These are phyloP conservation scores for Monarcha castaneiventris DNA, from an alignment of 2,113 vertebrate species.

Conservation along the genomic window DNA sequence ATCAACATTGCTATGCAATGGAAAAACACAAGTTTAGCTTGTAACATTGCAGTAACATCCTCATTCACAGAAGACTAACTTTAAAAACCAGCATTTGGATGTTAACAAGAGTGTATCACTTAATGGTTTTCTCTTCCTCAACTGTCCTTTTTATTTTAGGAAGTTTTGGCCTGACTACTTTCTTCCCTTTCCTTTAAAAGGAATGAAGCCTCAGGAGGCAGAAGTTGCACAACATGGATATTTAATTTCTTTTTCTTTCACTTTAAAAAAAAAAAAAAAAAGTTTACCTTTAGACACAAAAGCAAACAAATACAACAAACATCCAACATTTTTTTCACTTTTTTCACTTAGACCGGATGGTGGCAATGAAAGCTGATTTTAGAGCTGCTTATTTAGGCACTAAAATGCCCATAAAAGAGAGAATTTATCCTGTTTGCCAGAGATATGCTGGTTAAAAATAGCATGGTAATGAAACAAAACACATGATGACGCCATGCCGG, in stretches of 20 bases:
- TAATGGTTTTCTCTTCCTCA: background rate
- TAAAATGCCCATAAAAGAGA: background rate
- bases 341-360: background rate
- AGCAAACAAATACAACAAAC: background rate
- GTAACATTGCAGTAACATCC: background rate
- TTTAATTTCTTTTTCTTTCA: background rate
- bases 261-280: background rate
- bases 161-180: background rate
- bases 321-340: background rate
- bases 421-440: background rate
- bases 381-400: background rate
- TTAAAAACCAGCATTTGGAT: background rate
- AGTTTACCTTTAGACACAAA: background rate
- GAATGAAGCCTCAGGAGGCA: background rate
- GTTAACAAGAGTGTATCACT: background rate
- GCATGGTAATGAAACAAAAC: background rate
- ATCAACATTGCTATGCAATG: background rate
- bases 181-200: background rate
- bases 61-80: background rate
- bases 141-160: background rate
- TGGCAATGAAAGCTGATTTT: background rate
- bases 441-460: constrained; percentile 35
- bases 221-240: background rate
- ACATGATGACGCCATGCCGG: background rate
- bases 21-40: background rate